These are phyloP conservation scores for Chitala chitala DNA, from an alignment of 2,113 vertebrate species.

Conservation along the genomic window DNA sequence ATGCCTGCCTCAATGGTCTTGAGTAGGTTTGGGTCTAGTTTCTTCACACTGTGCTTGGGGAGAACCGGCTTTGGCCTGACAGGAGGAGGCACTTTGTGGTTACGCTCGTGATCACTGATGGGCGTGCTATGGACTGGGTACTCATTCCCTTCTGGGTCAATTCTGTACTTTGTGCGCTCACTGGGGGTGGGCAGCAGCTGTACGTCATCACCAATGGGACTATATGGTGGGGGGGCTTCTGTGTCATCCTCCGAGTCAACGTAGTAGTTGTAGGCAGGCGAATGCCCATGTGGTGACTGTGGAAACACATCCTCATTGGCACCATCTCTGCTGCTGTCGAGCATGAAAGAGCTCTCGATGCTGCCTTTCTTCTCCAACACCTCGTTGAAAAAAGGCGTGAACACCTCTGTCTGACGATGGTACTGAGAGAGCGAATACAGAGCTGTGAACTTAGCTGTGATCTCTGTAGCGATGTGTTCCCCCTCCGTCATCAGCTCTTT, in stretches of 20 bases:
- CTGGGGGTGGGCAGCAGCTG: constrained; percentile 88
- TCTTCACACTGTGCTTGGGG: constrained; percentile 84
- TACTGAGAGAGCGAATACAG: constrained; percentile 95
- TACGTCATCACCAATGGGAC: constrained; percentile 94
- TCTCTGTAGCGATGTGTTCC: constrained; percentile 96
- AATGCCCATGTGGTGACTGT: constrained; percentile 82
- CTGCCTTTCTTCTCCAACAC: constrained; percentile 88
- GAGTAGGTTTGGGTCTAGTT: constrained; percentile 92
- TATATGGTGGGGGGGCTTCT: constrained; percentile 95
- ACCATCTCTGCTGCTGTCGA: constrained; percentile 80
- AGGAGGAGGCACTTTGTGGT: constrained; percentile 99
- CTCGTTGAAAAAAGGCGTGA: constrained; percentile 93
- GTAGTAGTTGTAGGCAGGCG: constrained; percentile 83
- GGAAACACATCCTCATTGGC: constrained; percentile 82
- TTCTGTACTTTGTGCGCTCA: constrained; percentile 82
- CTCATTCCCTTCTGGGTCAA: constrained; percentile 94
- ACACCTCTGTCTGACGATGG: constrained; percentile 93
- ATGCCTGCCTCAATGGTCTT: constrained; percentile 97
- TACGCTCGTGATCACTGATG: constrained; percentile 88
- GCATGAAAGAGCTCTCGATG: constrained; percentile 90
- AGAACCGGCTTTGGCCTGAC: constrained; percentile 88
- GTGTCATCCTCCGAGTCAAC: constrained; percentile 94
- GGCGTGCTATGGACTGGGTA: constrained; percentile 92
- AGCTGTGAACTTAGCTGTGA: constrained; percentile 93
- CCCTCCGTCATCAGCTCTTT: constrained; percentile 98